Evolutionary conservation across 2,113 vertebrate species (phyloP).

Genomic region (Anolis sagrei): DNA sequence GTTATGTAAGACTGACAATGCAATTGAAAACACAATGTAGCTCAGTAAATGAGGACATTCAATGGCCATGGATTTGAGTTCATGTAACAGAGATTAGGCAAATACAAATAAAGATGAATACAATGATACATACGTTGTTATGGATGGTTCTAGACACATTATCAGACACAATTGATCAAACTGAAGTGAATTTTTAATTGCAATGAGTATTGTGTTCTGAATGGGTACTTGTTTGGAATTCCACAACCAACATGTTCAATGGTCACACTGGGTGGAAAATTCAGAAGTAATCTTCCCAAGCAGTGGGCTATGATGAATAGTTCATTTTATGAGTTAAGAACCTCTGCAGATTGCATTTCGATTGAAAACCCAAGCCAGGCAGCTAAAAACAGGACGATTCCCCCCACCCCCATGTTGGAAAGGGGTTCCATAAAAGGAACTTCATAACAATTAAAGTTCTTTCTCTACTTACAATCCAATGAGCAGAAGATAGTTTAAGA

Average conservation of each 20-base stretch:
- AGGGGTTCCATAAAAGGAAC: background rate
- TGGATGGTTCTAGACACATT: constrained; percentile 47
- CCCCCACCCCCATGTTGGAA: background rate
- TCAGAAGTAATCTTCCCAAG: too few species aligned
- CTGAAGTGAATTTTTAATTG: constrained; percentile 51
- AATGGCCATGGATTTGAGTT: constrained; percentile 36
- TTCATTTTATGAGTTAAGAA: background rate
- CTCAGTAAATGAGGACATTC: constrained; percentile 43
- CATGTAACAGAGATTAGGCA: constrained; percentile 35
- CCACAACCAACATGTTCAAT: background rate
- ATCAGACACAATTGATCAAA: constrained; percentile 41
- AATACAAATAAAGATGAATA: constrained; percentile 32
- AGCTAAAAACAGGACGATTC: background rate
- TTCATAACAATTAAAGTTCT: background rate
- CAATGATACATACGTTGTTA: constrained; percentile 18
- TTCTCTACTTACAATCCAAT: background rate
- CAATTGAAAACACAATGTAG: constrained; percentile 12
- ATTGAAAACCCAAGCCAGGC: background rate
- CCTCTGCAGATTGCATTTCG: background rate
- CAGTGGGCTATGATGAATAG: background rate
- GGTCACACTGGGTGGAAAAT: too few species aligned
- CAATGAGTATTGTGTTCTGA: constrained; percentile 23
- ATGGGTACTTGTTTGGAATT: background rate
- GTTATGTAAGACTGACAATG: constrained; percentile 25
- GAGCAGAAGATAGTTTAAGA: background rate